Percentiles rank a stretch among this genome's conserved stretches.
Evolutionary conservation across 2,113 vertebrate genomes (phyloP).

Genomic region (Phainopepla nitens): DNA sequence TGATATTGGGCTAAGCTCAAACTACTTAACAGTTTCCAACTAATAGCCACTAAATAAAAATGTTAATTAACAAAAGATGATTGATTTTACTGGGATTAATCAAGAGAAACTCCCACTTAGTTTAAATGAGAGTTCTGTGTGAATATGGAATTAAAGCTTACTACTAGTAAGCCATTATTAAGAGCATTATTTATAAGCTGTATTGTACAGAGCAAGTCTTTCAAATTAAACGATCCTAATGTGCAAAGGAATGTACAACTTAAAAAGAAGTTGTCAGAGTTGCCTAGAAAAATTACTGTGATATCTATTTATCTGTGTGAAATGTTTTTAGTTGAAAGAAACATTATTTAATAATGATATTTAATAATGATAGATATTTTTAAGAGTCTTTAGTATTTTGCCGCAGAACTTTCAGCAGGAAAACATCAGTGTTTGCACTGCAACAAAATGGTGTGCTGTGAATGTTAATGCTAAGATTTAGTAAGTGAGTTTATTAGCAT

Average conservation of each 20-base stretch:
- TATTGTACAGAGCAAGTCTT: not conserved
- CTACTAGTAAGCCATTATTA: conserved; percentile 23
- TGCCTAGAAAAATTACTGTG: not conserved
- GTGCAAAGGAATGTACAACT: conserved; percentile 9
- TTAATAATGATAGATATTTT: not conserved
- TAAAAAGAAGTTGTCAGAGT: not conserved
- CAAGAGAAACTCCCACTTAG: conserved; percentile 5
- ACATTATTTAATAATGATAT: not conserved
- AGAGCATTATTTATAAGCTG: conserved; percentile 32
- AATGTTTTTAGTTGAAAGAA: not conserved
- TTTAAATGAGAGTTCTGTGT: conserved; percentile 20
- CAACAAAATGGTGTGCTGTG: not conserved
- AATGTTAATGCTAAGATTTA: conserved; percentile 4
- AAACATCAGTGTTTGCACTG: not conserved
- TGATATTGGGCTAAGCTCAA: not conserved
- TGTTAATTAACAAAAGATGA: not conserved
- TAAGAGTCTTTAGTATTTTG: not conserved
- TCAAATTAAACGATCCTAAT: not conserved
- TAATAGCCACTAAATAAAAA: conserved; percentile 10
- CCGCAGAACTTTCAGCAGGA: not conserved
- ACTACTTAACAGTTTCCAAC: not conserved
- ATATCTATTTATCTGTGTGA: not conserved
- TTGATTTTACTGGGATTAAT: conserved; percentile 1
- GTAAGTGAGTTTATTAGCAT: not conserved
- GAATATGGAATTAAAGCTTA: conserved; percentile 43